Evolutionary conservation across 2,888 invertebrate genomes (phyloP).

Genomic region (Elmis aenea): DNA sequence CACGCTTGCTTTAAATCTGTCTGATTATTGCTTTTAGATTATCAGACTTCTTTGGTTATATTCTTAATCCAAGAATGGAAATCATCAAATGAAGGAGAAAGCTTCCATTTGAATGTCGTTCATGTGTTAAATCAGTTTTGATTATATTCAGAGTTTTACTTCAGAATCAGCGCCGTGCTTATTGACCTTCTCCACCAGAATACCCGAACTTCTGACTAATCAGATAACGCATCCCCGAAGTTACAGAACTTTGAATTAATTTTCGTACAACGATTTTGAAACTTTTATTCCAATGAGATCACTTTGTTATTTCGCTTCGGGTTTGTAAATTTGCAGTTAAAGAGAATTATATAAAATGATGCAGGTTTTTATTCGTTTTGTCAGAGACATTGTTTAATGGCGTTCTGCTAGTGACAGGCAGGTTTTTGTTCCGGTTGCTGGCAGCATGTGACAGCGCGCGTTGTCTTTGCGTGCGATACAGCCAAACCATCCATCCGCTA

Average conservation of each 20-base stretch:
- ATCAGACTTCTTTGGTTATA: too few species aligned
- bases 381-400: slow-evolving; percentile 26
- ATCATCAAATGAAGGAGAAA: too few species aligned
- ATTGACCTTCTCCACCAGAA: slow-evolving; percentile 18
- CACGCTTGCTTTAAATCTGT: too few species aligned
- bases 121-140: too few species aligned
- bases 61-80: too few species aligned
- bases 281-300: slow-evolving; percentile 20
- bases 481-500: slow-evolving; percentile 9
- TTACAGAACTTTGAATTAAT: slow-evolving; percentile 19
- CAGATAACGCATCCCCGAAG: slow-evolving; percentile 19
- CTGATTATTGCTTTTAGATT: too few species aligned
- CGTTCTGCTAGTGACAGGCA: slow-evolving; percentile 25
- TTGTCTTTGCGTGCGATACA: slow-evolving; percentile 12
- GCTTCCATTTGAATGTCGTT: too few species aligned
- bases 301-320: slow-evolving; percentile 18
- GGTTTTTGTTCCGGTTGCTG: slow-evolving; percentile 11
- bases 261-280: slow-evolving; percentile 17
- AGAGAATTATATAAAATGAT: slow-evolving; percentile 18
- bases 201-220: slow-evolving; percentile 17
- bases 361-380: slow-evolving; percentile 16
- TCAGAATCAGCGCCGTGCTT: too few species aligned
- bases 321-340: slow-evolving; percentile 18
- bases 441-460: slow-evolving; percentile 15
- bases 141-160: too few species aligned